Evolutionary conservation across 2,797 vertebrate genomes (phyloP), one percentile per base, ranked within the genome.

Genomic region (Clarias pachynema): DNA sequence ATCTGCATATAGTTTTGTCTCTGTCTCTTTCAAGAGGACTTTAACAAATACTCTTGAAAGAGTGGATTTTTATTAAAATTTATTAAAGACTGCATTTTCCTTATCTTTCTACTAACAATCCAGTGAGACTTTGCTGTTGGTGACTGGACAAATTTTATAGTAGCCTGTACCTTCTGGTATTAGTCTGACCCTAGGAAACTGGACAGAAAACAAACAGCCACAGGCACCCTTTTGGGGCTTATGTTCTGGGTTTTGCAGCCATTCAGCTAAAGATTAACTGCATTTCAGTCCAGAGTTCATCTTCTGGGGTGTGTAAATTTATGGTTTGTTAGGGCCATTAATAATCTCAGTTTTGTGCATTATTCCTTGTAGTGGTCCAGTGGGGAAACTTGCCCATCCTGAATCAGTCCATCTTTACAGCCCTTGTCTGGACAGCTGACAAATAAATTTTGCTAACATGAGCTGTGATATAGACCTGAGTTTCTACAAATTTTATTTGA

Each of bases 341-440:
- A 53, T 31, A 34, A 74, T 82, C 85, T 69, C 31, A 77, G 62
- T 56, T 10, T 73, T 53, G 26, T 62, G n/a, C 79, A 8, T 44
- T 26, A 26, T 65, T 63, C 40, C 44, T 66, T 59, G 34, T 66
- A 40, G 44, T 18, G 49, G 16, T 31, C 6, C 57, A 66, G 56
- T 59, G 59, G 31, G 59, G 4, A 49, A 37, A 34, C 49, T 49
- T 69, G 34, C 37, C 69, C 57, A 20, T 40, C 56, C 53, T 69
- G 22, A 34, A 59, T 77, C 63, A 83, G 16, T 74, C 40, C 24
- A 69, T 73, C 44, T 80, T 83, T 74, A 84, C 29, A 66, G 2
- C 31, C n/a, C 49, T 56, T 86, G 49, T 86, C 66, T 84, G 22
- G 63, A 82, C 73, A 86, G 80, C 80, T 86, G 77, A 84, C 68